Evolutionary conservation across 2,113 vertebrate species (phyloP).

Genomic region (Canis aureus): DNA sequence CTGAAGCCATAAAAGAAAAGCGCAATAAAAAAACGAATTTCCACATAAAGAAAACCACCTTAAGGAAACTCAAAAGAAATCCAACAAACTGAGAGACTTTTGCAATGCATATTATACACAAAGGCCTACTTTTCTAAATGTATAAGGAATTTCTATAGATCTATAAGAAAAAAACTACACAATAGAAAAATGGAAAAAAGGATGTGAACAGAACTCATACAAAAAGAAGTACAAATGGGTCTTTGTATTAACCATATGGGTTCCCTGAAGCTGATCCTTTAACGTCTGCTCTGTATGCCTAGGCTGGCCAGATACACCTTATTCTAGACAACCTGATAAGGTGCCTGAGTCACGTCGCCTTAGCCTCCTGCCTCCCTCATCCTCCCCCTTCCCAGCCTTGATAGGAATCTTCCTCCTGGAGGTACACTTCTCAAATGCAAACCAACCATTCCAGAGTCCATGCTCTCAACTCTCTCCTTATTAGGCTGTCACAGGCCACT

Average conservation of each 20-base stretch:
- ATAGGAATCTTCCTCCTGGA: neutral
- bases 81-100: slow-evolving; percentile 21
- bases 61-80: slow-evolving; percentile 9
- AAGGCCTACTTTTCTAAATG: neutral
- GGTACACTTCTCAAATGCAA: neutral
- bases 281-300: neutral
- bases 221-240: neutral
- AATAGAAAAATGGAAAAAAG: neutral
- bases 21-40: neutral
- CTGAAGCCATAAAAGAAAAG: slow-evolving; percentile 20
- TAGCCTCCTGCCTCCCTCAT: neutral
- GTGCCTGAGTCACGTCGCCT: neutral
- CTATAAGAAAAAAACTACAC: neutral
- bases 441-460: neutral
- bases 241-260: neutral
- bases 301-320: neutral
- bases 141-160: neutral
- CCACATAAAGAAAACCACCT: neutral
- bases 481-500: neutral
- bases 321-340: neutral
- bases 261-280: neutral
- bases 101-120: neutral
- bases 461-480: neutral
- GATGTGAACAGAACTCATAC: slow-evolving; percentile 13
- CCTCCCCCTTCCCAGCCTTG: neutral